Evolutionary conservation across 2,888 invertebrate species (phyloP).

Genomic region (Clistopyga incitator): DNA sequence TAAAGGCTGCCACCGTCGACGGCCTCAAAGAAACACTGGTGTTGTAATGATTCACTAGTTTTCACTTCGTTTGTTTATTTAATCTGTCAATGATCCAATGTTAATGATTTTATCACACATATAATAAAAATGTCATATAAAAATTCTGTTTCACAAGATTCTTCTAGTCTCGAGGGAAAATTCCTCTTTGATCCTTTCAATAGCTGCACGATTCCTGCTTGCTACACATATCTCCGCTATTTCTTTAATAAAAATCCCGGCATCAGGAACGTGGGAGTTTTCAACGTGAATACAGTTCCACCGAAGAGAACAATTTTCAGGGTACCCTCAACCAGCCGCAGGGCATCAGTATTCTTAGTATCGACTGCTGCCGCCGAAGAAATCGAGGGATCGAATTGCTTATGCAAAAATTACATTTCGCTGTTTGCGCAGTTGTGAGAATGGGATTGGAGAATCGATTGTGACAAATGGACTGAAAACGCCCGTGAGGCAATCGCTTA

Average conservation of each 20-base stretch:
- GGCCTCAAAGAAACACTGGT: too few species aligned
- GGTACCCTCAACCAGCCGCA: background rate
- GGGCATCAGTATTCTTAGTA: conserved; percentile 10
- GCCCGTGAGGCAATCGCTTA: conserved; percentile 17
- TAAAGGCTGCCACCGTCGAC: too few species aligned
- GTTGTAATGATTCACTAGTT: too few species aligned
- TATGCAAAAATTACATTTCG: conserved; percentile 30
- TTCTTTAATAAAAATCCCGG: background rate
- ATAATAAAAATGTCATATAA: too few species aligned
- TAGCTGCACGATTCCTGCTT: background rate
- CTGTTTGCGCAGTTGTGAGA: background rate
- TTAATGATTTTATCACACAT: too few species aligned
- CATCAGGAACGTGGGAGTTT: conserved; percentile 1
- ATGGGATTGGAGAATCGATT: conserved; percentile 49
- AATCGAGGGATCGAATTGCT: conserved; percentile 16
- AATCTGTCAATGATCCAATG: too few species aligned
- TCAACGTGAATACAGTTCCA: background rate
- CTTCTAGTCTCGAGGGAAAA: background rate
- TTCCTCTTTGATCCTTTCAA: background rate
- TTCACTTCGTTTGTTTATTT: too few species aligned
- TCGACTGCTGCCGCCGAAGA: conserved; percentile 4
- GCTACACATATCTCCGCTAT: background rate
- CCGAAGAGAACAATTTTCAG: conserved; percentile 26
- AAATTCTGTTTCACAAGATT: background rate
- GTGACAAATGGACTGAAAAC: conserved; percentile 22